These are phyloP conservation scores for Theristicus caerulescens DNA, from an alignment of 2,113 vertebrate species.

Conservation along the genomic window DNA sequence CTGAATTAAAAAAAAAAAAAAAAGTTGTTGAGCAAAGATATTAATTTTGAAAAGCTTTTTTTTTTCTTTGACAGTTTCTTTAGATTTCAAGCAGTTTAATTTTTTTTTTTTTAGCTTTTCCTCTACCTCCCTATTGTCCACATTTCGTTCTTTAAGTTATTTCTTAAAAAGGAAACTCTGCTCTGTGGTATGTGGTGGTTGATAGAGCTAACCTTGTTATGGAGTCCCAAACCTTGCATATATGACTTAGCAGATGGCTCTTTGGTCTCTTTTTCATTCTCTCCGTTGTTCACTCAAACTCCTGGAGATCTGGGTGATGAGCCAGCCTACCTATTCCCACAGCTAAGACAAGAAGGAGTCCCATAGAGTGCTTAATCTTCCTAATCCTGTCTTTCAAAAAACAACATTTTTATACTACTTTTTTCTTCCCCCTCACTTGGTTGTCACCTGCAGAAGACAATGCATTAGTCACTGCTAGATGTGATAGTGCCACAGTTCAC, in stretches of 20 bases:
- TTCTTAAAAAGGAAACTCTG: neutral
- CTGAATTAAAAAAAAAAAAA: neutral
- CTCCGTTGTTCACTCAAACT: neutral
- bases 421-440: neutral
- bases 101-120: neutral
- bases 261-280: neutral
- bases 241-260: fast-evolving
- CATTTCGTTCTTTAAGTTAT: neutral
- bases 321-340: neutral
- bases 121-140: neutral
- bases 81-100: neutral
- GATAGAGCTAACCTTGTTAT: neutral
- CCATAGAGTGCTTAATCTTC: neutral
- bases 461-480: neutral
- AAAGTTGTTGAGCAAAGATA: neutral
- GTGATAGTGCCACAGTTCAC: neutral
- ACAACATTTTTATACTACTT: neutral
- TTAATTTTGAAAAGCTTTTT: neutral
- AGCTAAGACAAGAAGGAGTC: neutral
- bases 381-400: neutral
- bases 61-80: neutral
- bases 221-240: neutral
- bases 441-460: neutral
- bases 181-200: neutral
- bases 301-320: neutral